phyloP scores from a whole-genome alignment of 92 coral and sea anemone species.

The Blastomussa wellsi region DNA sequence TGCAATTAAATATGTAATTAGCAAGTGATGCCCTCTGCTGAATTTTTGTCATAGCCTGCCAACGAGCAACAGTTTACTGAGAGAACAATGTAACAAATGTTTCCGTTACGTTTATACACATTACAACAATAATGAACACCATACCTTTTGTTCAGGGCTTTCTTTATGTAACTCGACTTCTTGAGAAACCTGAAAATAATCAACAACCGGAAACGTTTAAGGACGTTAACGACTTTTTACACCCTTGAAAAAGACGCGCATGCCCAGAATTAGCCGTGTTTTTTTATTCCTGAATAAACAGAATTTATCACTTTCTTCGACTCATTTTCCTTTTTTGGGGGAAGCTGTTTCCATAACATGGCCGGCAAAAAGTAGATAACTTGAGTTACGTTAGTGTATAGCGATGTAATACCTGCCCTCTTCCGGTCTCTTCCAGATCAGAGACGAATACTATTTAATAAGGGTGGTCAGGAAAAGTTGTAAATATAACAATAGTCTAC shows the following conservation, averaged over 20 bases:
- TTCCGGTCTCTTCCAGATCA: too few species aligned
- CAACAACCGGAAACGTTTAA: neutral
- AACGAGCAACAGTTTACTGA: neutral
- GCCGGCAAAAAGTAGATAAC: neutral
- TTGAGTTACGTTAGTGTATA: neutral
- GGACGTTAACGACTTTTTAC: neutral
- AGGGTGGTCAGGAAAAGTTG: neutral
- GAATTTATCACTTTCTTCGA: too few species aligned
- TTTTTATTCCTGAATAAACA: neutral
- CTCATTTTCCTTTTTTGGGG: neutral
- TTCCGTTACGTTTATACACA: neutral
- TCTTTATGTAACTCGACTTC: neutral
- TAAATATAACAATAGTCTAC: neutral
- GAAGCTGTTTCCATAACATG: neutral
- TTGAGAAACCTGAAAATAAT: constrained; percentile 1
- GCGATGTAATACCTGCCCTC: too few species aligned
- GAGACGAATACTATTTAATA: neutral
- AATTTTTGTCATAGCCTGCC: neutral
- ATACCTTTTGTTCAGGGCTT: constrained; percentile 28
- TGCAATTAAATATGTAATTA: neutral
- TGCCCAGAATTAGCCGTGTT: neutral
- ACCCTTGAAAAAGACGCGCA: neutral
- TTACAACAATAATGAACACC: neutral
- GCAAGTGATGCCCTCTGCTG: neutral
- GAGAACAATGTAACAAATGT: neutral